These are phyloP conservation scores for Sebastes nivosus DNA, from an alignment of 2,797 vertebrate genomes.

Conservation along the genomic window DNA sequence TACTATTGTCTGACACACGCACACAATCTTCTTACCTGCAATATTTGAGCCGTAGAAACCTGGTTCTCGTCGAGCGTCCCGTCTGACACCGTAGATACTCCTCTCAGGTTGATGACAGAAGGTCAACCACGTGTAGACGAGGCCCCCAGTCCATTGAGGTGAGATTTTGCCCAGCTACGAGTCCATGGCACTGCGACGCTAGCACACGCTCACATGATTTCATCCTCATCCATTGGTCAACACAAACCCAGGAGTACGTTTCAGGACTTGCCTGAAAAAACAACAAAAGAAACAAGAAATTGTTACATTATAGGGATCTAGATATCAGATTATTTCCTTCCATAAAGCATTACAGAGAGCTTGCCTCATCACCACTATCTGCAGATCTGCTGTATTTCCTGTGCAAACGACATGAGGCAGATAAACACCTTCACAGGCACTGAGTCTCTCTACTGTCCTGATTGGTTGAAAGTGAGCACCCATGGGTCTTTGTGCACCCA, in stretches of 20 bases:
- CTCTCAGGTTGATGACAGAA: conserved; percentile 52
- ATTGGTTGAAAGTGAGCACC: conserved; percentile 1
- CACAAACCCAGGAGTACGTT: neutral
- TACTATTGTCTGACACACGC: neutral
- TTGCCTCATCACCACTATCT: neutral
- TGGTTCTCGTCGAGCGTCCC: conserved; percentile 8
- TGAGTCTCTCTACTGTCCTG: neutral
- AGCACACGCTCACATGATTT: conserved; percentile 39
- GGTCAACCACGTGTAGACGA: conserved; percentile 40
- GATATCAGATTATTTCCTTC: neutral
- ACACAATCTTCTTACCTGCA: conserved; percentile 47
- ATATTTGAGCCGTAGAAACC: conserved; percentile 18
- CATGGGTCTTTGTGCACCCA: neutral
- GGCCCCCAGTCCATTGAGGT: conserved; percentile 64
- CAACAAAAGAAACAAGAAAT: neutral
- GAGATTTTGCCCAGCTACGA: conserved; percentile 16
- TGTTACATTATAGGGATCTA: neutral
- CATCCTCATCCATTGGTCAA: conserved; percentile 65
- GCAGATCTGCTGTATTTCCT: neutral
- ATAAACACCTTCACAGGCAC: neutral
- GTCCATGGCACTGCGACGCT: conserved; percentile 21
- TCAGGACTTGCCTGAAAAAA: conserved; percentile 26
- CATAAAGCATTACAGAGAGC: neutral
- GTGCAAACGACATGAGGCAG: neutral
- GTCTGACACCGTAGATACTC: neutral